A percentile compares a stretch with the other conserved stretches of the same genome.
Evolutionary conservation across 2,113 vertebrate genomes (phyloP).

Genomic region (Australoheros scitulus): DNA sequence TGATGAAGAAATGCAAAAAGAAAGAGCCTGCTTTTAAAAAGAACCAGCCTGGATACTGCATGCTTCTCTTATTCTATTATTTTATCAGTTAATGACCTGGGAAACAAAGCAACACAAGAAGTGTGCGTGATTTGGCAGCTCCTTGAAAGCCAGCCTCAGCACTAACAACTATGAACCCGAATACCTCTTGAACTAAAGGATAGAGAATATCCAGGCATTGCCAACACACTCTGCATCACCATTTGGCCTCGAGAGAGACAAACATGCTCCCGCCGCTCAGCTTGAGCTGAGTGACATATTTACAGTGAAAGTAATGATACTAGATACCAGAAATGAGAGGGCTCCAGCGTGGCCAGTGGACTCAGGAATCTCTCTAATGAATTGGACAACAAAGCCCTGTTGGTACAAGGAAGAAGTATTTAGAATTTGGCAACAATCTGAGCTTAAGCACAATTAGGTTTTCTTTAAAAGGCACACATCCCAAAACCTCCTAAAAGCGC

Average conservation of each 20-base stretch:
- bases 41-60: background rate
- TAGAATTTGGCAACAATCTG: constrained; percentile 77
- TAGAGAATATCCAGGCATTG: constrained; percentile 49
- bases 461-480: constrained; percentile 47
- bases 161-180: constrained; percentile 38
- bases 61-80: constrained; percentile 10
- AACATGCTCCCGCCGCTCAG: constrained; percentile 58
- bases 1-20: background rate
- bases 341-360: constrained; percentile 81
- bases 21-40: background rate
- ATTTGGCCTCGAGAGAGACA: constrained; percentile 68
- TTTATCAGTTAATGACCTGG: background rate
- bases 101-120: constrained; percentile 4
- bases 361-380: constrained; percentile 84
- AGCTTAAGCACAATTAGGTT: constrained; percentile 72
- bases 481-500: constrained; percentile 51
- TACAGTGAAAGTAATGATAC: constrained; percentile 82
- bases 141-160: constrained; percentile 30
- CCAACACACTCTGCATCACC: constrained; percentile 69
- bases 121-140: constrained; percentile 18
- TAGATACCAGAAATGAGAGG: constrained; percentile 83
- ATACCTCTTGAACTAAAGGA: constrained; percentile 42
- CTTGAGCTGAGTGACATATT: constrained; percentile 75
- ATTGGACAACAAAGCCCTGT: constrained; percentile 85
- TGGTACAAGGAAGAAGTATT: constrained; percentile 84